These are phyloP conservation scores for Lepilemur septentrionalis DNA, from an alignment of 2,797 vertebrate genomes.

Conservation along the genomic window DNA sequence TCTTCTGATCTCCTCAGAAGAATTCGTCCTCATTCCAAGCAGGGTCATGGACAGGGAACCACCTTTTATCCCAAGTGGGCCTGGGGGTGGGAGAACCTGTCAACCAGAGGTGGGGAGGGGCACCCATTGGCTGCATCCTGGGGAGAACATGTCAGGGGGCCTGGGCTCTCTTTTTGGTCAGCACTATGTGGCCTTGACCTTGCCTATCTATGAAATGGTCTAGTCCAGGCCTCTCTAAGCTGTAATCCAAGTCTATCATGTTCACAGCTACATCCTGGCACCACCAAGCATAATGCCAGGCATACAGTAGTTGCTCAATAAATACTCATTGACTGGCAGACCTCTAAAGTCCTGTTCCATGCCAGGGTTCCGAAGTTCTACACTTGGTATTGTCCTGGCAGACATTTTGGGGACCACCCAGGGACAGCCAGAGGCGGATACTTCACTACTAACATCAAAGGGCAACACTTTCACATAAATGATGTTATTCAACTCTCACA, in stretches of 20 bases:
- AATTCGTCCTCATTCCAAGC: neutral
- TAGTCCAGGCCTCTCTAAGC: neutral
- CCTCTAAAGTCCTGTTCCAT: neutral
- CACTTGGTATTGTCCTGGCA: neutral
- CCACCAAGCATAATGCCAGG: neutral
- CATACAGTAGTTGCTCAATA: neutral
- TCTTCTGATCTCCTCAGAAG: neutral
- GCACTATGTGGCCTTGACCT: neutral
- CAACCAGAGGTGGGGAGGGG: neutral
- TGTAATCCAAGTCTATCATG: neutral
- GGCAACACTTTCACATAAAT: neutral
- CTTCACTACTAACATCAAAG: neutral
- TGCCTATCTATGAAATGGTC: neutral
- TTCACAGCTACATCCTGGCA: neutral
- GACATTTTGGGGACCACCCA: neutral
- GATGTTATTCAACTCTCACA: neutral
- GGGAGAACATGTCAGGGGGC: neutral
- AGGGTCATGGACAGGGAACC: neutral
- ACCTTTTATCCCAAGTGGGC: neutral
- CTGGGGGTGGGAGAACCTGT: neutral
- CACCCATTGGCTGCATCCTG: neutral
- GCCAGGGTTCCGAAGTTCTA: neutral
- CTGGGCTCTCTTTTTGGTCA: neutral
- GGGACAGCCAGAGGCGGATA: neutral
- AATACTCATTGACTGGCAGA: neutral